Conservation (phyloP, 1,140 invertebrate genomes). For the Danaus plexippus region DNA sequence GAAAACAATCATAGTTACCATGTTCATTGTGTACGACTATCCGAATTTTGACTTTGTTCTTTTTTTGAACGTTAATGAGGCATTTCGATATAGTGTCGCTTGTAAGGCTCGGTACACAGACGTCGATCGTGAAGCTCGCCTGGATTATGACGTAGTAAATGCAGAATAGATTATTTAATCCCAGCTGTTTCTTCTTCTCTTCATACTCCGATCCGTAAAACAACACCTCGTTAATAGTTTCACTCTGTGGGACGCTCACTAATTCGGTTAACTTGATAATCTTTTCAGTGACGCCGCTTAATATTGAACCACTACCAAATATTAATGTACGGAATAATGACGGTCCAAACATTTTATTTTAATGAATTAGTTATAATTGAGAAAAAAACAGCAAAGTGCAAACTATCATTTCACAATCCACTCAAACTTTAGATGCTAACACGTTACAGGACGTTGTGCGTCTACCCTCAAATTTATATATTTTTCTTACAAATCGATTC, state of each 20-base stretch:
- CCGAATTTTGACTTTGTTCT: constrained; percentile 33
- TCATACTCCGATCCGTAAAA: constrained; percentile 43
- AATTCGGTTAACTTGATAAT: constrained; percentile 9
- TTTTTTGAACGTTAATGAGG: constrained; percentile 36
- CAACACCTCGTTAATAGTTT: constrained; percentile 42
- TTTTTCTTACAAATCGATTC: no score
- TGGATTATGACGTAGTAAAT: constrained; percentile 43
- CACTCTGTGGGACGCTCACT: constrained; percentile 15
- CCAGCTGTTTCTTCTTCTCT: constrained; percentile 28
- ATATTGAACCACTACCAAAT: constrained; percentile 15
- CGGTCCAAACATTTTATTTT: no score
- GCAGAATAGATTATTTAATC: constrained; percentile 44
- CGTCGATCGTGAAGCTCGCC: constrained; percentile 34
- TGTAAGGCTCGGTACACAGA: constrained; percentile 41
- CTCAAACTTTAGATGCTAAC: no score
- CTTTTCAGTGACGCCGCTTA: constrained; percentile 21
- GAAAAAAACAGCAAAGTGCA: no score
- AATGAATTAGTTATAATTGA: no score
- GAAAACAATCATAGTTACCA: constrained; percentile 24
- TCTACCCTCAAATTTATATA: no score
- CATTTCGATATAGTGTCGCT: constrained; percentile 43
- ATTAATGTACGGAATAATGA: constrained; percentile 7
- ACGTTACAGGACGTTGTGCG: no score
- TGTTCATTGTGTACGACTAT: constrained; percentile 37
- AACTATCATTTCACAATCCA: no score